Evolutionary conservation across 2,113 vertebrate genomes (phyloP).

Genomic region (Myanophis thanlyinensis): DNA sequence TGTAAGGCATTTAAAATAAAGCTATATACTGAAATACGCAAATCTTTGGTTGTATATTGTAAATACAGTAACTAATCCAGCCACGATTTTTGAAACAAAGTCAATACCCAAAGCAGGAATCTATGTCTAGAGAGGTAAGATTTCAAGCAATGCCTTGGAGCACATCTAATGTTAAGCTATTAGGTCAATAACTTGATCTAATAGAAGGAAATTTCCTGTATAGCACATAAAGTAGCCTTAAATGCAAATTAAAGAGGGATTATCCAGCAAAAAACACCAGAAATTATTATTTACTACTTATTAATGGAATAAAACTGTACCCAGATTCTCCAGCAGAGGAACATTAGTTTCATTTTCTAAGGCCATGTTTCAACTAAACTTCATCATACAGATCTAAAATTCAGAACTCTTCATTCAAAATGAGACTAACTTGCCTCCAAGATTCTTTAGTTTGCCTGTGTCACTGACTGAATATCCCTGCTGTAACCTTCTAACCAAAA

Average conservation of each 20-base stretch:
- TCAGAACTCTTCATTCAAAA: no score
- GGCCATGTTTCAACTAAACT: not conserved
- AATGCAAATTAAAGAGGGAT: not conserved
- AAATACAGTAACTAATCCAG: not conserved
- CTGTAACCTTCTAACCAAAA: not conserved
- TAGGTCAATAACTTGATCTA: no score
- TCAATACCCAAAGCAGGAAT: not conserved
- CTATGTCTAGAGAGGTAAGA: not conserved
- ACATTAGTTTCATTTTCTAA: not conserved
- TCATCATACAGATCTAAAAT: not conserved
- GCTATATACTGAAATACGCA: slow-evolving; percentile 2
- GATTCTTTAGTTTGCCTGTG: not conserved
- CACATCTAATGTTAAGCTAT: not conserved
- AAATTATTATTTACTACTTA: not conserved
- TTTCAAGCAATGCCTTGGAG: not conserved
- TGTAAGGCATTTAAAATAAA: not conserved
- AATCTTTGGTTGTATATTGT: not conserved
- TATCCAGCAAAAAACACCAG: not conserved
- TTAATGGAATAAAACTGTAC: not conserved
- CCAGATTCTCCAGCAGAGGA: not conserved
- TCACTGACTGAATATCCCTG: not conserved
- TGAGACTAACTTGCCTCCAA: not conserved
- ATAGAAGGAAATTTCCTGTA: not conserved
- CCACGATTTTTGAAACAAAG: not conserved
- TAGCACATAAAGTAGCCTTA: not conserved